These are phyloP conservation scores for Ceratina calcarata DNA, from an alignment of 1,140 invertebrate genomes.

Conservation along the genomic window DNA sequence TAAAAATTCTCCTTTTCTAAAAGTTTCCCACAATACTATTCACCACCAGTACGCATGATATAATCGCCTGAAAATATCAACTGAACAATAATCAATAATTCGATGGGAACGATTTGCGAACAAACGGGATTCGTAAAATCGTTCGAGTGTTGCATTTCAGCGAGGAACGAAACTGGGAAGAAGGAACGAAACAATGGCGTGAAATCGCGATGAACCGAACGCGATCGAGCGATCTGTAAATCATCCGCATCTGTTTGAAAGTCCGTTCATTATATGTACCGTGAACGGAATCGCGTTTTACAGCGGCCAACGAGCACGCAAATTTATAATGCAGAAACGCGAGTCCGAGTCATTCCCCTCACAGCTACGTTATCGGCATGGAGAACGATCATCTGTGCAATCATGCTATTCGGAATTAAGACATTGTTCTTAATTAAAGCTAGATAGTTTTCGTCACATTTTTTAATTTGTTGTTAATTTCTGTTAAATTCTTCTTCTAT, in stretches of 20 bases:
- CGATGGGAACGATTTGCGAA: background rate
- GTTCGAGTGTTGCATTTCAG: background rate
- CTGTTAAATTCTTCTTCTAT: too few relatives aligned
- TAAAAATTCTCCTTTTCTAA: too few relatives aligned
- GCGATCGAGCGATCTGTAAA: conserved; percentile 10
- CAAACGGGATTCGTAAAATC: background rate
- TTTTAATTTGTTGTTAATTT: too few relatives aligned
- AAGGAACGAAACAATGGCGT: background rate
- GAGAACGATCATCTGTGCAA: background rate
- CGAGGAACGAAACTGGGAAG: background rate
- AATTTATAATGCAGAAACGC: conserved; percentile 15
- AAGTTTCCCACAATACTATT: background rate
- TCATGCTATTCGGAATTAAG: background rate
- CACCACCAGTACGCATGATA: too few relatives aligned
- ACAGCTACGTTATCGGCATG: background rate
- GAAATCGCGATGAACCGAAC: conserved; percentile 1
- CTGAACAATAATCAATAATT: background rate
- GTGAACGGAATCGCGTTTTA: conserved; percentile 6
- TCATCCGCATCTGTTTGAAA: conserved; percentile 16
- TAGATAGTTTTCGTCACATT: background rate
- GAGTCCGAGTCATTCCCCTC: conserved; percentile 18
- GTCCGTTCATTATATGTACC: background rate
- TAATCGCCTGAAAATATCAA: too few relatives aligned
- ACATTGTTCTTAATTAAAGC: background rate
- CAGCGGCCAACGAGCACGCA: conserved; percentile 12